Conservation (phyloP, 1,140 invertebrate genomes). For the Ericerus pela region DNA sequence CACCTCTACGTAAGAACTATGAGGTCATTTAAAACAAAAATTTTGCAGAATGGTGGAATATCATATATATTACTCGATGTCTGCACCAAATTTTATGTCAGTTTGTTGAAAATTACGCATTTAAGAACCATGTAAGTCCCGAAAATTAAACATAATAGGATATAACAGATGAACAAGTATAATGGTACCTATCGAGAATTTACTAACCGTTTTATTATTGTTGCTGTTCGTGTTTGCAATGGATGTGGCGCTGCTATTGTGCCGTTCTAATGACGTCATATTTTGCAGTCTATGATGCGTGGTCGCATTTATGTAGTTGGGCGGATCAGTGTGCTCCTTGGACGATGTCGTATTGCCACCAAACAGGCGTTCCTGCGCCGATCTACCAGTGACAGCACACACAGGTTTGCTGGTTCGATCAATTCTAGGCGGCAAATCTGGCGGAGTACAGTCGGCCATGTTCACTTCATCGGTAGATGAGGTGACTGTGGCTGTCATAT, state of each 20-base stretch:
- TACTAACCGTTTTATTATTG: conserved; percentile 6
- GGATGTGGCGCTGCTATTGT: conserved; percentile 29
- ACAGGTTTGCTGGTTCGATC: conserved; percentile 59
- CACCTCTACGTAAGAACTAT: too few relatives aligned
- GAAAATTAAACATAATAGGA: too few relatives aligned
- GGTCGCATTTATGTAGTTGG: conserved; percentile 40
- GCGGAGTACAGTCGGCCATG: conserved; percentile 31
- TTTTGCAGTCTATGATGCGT: conserved; percentile 33
- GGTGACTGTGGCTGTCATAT: conserved; percentile 30
- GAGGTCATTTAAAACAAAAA: too few relatives aligned
- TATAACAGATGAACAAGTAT: too few relatives aligned
- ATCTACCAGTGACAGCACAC: conserved; percentile 19
- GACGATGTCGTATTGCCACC: conserved; percentile 32
- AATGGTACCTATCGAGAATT: too few relatives aligned
- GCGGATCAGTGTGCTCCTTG: conserved; percentile 31
- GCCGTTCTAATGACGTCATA: conserved; percentile 38
- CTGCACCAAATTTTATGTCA: too few relatives aligned
- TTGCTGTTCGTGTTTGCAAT: background rate
- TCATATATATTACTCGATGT: too few relatives aligned
- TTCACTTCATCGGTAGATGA: conserved; percentile 18
- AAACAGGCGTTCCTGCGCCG: conserved; percentile 45
- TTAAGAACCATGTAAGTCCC: too few relatives aligned
- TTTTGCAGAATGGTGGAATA: too few relatives aligned
- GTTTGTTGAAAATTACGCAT: too few relatives aligned
- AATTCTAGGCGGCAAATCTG: conserved; percentile 67